Evolutionary conservation across 1,140 invertebrate species (phyloP).

Genomic region (Zaprionus africanus): DNA sequence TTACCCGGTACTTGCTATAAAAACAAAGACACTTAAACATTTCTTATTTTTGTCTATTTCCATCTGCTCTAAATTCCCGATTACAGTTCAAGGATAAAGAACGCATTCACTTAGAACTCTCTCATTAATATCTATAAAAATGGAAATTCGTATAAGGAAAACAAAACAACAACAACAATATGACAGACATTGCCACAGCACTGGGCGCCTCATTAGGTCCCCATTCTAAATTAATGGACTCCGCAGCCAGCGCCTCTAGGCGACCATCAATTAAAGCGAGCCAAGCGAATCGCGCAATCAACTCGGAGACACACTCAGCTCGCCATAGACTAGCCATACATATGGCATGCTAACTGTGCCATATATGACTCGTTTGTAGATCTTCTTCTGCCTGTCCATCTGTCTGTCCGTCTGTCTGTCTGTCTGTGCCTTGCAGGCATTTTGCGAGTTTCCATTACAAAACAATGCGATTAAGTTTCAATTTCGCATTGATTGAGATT

Average conservation of each 20-base stretch:
- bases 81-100: slow-evolving; percentile 3
- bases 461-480: slow-evolving; percentile 70
- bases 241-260: slow-evolving; percentile 48
- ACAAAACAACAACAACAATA: not conserved
- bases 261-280: slow-evolving; percentile 65
- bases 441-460: slow-evolving; percentile 37
- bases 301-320: slow-evolving; percentile 7
- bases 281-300: slow-evolving; percentile 46
- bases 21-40: too few species aligned
- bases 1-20: too few species aligned
- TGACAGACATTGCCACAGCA: slow-evolving; percentile 36
- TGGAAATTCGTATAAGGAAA: slow-evolving; percentile 17
- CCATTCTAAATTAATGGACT: slow-evolving; percentile 43
- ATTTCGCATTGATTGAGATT: slow-evolving; percentile 50
- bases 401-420: slow-evolving; percentile 34
- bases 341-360: not conserved
- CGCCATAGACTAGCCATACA: not conserved
- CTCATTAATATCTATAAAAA: slow-evolving; percentile 40
- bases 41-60: not conserved
- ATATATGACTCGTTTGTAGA: slow-evolving; percentile 3
- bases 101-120: not conserved
- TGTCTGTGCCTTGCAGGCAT: slow-evolving; percentile 44
- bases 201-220: slow-evolving; percentile 45
- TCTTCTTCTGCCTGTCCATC: slow-evolving; percentile 30
- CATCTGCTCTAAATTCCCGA: not conserved